Base-by-base conservation (phyloP, 2,888 invertebrate species). In the Eumacrocentrus americanus region DNA sequence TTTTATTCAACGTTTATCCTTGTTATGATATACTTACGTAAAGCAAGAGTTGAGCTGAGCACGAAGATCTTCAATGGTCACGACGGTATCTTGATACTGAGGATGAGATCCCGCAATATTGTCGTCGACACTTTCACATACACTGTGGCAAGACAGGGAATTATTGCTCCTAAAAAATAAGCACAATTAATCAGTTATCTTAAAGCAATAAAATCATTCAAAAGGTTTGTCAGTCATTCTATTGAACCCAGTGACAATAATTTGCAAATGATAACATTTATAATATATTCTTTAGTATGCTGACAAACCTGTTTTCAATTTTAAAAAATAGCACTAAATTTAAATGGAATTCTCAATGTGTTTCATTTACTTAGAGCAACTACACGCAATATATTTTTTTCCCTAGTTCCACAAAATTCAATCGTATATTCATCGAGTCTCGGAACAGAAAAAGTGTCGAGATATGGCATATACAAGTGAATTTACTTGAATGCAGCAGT, bases 41-140 rank as follows among this genome's bases (percentile, higher is more conserved):
- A 90, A 90, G 77, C 90, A 90, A 66, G 89, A 89, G 78, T 88
- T 88, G 76, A 90, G 84, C 73, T 90, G 89, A 60, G 86, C 84
- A 52, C 89, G 86, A 64, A 90, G 80, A 74, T 89, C 89, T 77
- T 90, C 90, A 70, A 90, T 89, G 63, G 89, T 88, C 64, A 89
- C 79, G 58, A 86, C 85, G 70, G 86, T 85, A 60, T 84, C 83
- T 65, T 80, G 79, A 50, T 79, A 80, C 58, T 80, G 79, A 46
- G 79, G 79, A 72, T 80, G 80, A 42, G 80, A 79, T 14, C 72
- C 78, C 4, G 29, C 29, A 29, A 6, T 9, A 9, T 29, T 6
- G 9, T 29, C 9, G 52, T 75, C 75, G 20, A 72, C 65, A 48
- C 68, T 67, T 35, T 77, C 77, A 58, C 79, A 76, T 2, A 73